Evolutionary conservation across 2,113 vertebrate species (phyloP), one percentile per base, ranked within the genome.

Genomic region (Forbesichthys agassizii): DNA sequence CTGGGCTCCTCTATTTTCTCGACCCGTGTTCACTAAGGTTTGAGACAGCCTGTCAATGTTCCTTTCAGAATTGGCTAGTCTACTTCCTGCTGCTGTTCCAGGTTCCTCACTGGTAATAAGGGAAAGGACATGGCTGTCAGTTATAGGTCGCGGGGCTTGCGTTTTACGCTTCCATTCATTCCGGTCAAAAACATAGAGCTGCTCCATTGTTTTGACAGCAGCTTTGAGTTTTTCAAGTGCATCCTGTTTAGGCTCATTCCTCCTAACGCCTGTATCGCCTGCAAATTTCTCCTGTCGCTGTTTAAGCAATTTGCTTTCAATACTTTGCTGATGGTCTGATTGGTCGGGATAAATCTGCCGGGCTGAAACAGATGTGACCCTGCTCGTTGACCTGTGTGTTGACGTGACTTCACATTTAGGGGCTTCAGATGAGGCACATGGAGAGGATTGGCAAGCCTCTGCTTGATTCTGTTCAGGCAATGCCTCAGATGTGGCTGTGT

Each of bases 101-200:
- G 89, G 88, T 71, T 92, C 88, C 64, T 96, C 92, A 0, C 93
- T 92, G 68, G 95, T 88, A 48, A 97, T 96, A 11, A 97, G 94
- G 0, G 95, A 94, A 11, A 96, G 88, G 52, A 98, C 95, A 0
- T 98, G 96, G 77, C 97, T 98, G 80, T 91, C 94, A 0, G 91
- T 89, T 73, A 95, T 88, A 0, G 93, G 94, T 14, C 90, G 81
- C 1, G 95, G 94, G 42, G 90, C 80, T 63, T 96, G 93, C 6
- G 90, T 94, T 79, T 95, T 96, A 42, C 98, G 95, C 81, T 96
- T 98, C 98, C 98, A 99, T 69, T 98, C 96, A 4, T 96, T 94
- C 42, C 94, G 91, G 74, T 94, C 92, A 82, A 95, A 97, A 72
- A 96, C 95, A 61, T 98, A 99, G 3, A 98, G 93, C 79, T 98